Conservation (phyloP, 2,113 vertebrate species). For the Peromyscus californicus region DNA sequence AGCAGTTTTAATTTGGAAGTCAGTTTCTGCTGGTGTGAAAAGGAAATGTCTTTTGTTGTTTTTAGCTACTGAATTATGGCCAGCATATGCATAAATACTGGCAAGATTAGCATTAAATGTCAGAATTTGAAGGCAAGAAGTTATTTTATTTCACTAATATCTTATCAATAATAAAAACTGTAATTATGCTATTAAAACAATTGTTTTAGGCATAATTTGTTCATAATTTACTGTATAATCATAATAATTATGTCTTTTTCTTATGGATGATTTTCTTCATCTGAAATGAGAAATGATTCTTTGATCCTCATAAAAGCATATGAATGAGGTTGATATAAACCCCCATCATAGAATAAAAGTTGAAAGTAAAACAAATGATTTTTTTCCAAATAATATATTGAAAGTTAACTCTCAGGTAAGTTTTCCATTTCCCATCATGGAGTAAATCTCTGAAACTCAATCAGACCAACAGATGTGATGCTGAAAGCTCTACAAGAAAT, state of each 20-base stretch:
- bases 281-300: constrained; percentile 59
- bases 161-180: constrained; percentile 69
- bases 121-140: constrained; percentile 56
- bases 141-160: constrained; percentile 61
- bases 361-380: not conserved
- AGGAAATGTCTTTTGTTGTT: constrained; percentile 73
- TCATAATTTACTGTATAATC: constrained; percentile 34
- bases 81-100: constrained; percentile 62
- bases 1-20: constrained; percentile 84
- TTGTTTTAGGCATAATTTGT: constrained; percentile 40
- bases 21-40: constrained; percentile 63
- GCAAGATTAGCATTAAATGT: constrained; percentile 57
- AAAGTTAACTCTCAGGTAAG: not conserved
- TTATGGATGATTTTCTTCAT: constrained; percentile 46
- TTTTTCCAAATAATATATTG: not conserved
- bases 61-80: constrained; percentile 61
- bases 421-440: not conserved
- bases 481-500: not conserved
- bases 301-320: not conserved
- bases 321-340: constrained; percentile 20
- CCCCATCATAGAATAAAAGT: not conserved
- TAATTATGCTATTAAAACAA: constrained; percentile 40
- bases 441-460: not conserved
- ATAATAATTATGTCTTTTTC: constrained; percentile 9
- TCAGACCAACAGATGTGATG: not conserved